Base-by-base conservation (phyloP, 2,797 vertebrate species). In the Protosalanx chinensis region DNA sequence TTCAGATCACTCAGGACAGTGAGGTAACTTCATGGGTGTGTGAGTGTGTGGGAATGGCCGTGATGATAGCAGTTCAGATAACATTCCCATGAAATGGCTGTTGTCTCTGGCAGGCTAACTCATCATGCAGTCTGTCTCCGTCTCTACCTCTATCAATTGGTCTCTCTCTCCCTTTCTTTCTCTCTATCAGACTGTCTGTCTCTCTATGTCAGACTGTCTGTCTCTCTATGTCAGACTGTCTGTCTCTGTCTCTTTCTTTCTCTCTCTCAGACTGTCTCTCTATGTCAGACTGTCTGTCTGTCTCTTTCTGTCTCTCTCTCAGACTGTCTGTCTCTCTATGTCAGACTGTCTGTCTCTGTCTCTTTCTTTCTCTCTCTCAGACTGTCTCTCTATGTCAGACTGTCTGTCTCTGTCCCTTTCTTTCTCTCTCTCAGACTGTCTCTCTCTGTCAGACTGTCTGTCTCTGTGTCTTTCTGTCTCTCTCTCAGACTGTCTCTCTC, bases 1-100 rank as follows among this genome's bases (percentile, higher is more conserved):
- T 99, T 37, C 98, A 99, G 91, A 99, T 99, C 92, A 99, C 96
- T 0, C 98, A 99, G 88, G 98, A 98, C 93, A 98, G 97, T 5
- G 98, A 99, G 95, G 98, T 93, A 89, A 94, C 93, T 81, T 18
- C 72, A 3, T 67, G 32, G 72, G 33, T 66, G 69, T 71, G 53
- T 64, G 5, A 63, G 13, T 49, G 15, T 67, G n/a, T 65, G 64
- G 10, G n/a, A n/a, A 12, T 35, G 46, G 57, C 27, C 37, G 27
- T 66, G 20, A 41, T 41, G 37, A 41, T 41, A 41, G 37, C 37
- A 41, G 7, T 41, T 41, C 37, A 41, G 37, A 41, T 41, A 41
- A 41, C 37, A 41, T 41, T 41, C 37, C 37, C 1, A 41, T 41
- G 37, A 41, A 41, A 41, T 41, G 37, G 37, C 12, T 41, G 37